phyloP scores from a whole-genome alignment of 2,888 invertebrate genomes.

The Melipona bicolor region DNA sequence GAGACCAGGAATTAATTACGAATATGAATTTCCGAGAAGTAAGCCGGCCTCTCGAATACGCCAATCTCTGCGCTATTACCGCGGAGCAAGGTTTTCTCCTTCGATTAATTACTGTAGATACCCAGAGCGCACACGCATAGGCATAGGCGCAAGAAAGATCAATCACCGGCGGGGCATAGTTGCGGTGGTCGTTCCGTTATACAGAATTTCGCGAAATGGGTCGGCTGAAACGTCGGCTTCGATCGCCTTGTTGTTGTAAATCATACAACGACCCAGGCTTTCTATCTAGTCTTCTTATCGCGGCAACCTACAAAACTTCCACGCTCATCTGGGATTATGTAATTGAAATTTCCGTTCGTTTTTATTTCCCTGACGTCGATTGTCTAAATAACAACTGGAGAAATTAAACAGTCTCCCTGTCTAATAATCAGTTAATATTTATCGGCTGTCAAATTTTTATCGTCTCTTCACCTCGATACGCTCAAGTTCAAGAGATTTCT shows the following conservation, averaged over 20 bases:
- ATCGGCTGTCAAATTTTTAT: too few relatives aligned
- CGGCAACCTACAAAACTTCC: slow-evolving; percentile 23
- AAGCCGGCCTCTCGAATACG: slow-evolving; percentile 34
- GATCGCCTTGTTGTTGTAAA: slow-evolving; percentile 52
- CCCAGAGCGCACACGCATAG: slow-evolving; percentile 44
- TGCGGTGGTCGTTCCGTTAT: slow-evolving; percentile 66
- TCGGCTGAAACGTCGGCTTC: slow-evolving; percentile 37
- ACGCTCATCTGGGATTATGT: background rate
- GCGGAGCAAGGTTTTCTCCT: slow-evolving; percentile 60
- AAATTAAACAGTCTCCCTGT: too few relatives aligned
- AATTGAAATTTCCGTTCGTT: too few relatives aligned
- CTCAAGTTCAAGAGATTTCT: too few relatives aligned
- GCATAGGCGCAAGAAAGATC: slow-evolving; percentile 57
- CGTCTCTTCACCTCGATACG: too few relatives aligned
- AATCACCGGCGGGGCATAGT: slow-evolving; percentile 68
- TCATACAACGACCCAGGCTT: slow-evolving; percentile 31
- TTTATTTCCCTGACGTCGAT: too few relatives aligned
- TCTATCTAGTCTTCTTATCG: slow-evolving; percentile 45
- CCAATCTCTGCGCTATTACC: slow-evolving; percentile 45
- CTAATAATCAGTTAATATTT: too few relatives aligned
- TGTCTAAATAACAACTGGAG: too few relatives aligned
- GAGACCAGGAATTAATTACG: slow-evolving; percentile 44
- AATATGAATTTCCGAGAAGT: slow-evolving; percentile 39
- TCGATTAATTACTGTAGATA: slow-evolving; percentile 64
- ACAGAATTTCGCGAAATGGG: slow-evolving; percentile 63